Base-by-base conservation (phyloP, 2,113 vertebrate species). In the Mormyrus lacerda region DNA sequence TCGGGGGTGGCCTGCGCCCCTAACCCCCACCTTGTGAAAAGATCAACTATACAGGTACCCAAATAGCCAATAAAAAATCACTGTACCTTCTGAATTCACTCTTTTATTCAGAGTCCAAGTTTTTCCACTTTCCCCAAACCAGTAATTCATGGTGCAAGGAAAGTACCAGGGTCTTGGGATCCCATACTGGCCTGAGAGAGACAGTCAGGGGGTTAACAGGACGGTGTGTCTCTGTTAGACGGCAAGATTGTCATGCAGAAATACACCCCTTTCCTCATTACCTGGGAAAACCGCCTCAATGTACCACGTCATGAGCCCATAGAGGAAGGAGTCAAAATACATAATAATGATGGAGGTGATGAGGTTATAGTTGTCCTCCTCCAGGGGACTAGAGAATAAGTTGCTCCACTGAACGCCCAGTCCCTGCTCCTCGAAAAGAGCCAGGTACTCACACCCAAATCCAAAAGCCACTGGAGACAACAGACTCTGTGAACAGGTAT, bases 111-210 rank as follows among this genome's bases (percentile, higher is more conserved):
- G 94, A 82, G 92, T 94, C 35, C 93, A 95, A 15, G 93, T 92
- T 73, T 96, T 95, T 0, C 93, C 91, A 85, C 96, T 91, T 53
- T 99, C 97, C 0, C 98, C 98, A n/a, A 97, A 96, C 98, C 98
- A 99, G 90, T 99, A 99, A 1, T 97, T 97, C 93, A 96, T 98
- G 4, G 96, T 98, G 89, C 97, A 97, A 87, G 96, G 98, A 89
- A 99, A 99, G 90, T 96, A 98, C 98, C 98, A 99, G 4, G 96
- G 96, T 31, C 97, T 96, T 45, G 98, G 98, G 93, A 99, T 98
- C 15, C 98, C 98, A 35, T 97, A 99, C 92, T 99, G 98, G 89
- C 98, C 98, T 99, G 92, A 90, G 94, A 53, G 48, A 35, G 3
- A 91, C 91, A 91, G 31, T n/a, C 89, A 55, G 27, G 55, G n/a